Percentiles rank a stretch among this genome's conserved stretches.
phyloP scores from a whole-genome alignment of 2,797 vertebrate species.

The Esox masquinongy region DNA sequence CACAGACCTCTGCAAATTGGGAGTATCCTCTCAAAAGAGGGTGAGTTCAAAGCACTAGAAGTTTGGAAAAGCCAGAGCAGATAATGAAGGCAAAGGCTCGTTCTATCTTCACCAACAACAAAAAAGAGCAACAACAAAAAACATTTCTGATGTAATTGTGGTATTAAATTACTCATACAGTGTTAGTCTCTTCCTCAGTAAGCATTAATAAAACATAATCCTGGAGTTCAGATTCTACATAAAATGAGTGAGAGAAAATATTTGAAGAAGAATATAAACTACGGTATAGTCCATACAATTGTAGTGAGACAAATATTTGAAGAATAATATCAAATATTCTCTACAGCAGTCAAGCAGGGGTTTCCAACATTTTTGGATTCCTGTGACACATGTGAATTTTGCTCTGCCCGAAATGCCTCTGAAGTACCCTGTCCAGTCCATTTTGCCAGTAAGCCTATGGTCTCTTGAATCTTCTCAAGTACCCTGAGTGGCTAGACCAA shows the following conservation, averaged over 20 bases:
- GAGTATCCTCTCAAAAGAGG: background rate
- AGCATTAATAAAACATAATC: background rate
- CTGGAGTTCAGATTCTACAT: background rate
- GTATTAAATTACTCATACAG: slow-evolving; percentile 1
- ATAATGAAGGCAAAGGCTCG: background rate
- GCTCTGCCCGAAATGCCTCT: too few species aligned
- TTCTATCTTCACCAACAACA: background rate
- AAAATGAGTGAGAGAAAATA: background rate
- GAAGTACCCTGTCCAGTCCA: too few species aligned
- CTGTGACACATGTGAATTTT: too few species aligned
- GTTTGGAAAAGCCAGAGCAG: background rate
- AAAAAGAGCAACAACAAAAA: background rate
- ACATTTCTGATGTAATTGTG: background rate
- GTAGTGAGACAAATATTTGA: too few species aligned
- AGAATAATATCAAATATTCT: too few species aligned
- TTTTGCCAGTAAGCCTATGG: too few species aligned
- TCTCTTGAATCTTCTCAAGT: too few species aligned
- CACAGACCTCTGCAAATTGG: background rate
- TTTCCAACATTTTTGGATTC: too few species aligned
- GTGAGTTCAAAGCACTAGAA: slow-evolving; percentile 9
- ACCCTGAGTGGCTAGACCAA: too few species aligned
- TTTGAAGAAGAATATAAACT: slow-evolving; percentile 3
- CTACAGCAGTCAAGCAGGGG: too few species aligned
- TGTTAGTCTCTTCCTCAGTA: background rate
- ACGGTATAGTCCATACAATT: background rate